Percentiles rank a stretch among this genome's conserved stretches.
phyloP scores from a whole-genome alignment of 2,113 vertebrate species.

The Chionomys nivalis region DNA sequence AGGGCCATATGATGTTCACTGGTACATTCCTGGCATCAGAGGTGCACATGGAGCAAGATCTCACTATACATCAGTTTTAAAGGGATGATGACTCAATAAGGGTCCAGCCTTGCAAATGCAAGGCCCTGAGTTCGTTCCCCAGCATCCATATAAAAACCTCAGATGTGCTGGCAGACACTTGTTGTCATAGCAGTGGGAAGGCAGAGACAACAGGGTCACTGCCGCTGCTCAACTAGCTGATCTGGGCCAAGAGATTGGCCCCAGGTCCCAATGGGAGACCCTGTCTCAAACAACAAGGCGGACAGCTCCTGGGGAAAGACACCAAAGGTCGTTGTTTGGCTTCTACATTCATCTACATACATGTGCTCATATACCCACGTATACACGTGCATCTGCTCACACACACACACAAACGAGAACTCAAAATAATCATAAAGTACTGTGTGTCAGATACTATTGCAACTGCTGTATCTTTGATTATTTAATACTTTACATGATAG shows the following conservation, averaged over 20 bases:
- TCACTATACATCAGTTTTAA: not conserved
- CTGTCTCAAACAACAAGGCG: not conserved
- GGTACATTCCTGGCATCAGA: not conserved
- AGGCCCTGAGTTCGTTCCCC: not conserved
- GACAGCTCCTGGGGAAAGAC: not conserved
- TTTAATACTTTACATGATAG: not conserved
- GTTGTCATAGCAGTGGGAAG: not conserved
- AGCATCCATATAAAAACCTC: too few relatives aligned
- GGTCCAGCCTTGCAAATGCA: not conserved
- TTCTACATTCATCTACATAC: not conserved
- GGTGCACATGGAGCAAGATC: not conserved
- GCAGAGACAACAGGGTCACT: not conserved
- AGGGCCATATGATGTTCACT: not conserved
- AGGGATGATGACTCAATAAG: not conserved
- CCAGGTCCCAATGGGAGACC: not conserved
- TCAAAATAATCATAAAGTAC: not conserved
- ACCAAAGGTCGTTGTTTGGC: not conserved
- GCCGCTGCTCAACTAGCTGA: not conserved
- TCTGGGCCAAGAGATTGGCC: not conserved
- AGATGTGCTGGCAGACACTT: not conserved
- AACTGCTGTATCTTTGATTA: not conserved
- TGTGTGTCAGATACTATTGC: not conserved
- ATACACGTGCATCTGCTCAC: not conserved
- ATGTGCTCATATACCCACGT: not conserved
- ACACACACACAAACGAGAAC: not conserved